Evolutionary conservation across 2,113 vertebrate genomes (phyloP), one percentile per base, ranked within the genome.

Genomic region (Trematomus loennbergii): DNA sequence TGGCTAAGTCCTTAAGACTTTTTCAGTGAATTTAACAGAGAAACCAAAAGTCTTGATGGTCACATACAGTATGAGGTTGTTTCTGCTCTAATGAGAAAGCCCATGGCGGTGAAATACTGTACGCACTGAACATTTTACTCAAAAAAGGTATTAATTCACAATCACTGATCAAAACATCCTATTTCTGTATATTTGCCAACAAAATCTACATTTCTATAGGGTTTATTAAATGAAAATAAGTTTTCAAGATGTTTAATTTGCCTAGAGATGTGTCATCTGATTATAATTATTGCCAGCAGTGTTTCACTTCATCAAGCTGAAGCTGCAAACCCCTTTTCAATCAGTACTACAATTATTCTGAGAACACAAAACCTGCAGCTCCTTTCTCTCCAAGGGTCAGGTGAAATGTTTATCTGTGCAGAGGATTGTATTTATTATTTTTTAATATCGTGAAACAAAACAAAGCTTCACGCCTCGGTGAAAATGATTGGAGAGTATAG

Each of bases 361-460:
- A n/a, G 25, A 62, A 25, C 40, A 12, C 25, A 13, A 68, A 16
- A 15, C 18, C 8, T 58, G 25, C 60, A 64, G 16, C 54, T 60
- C 13, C 59, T 55, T 29, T 68, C 17, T 45, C 46, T 5, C 49
- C 20, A 22, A 1, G 12, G 15, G 36, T 54, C 10, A 70, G 20
- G 50, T 70, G 8, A 40, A 40, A 40, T 66, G 12, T 65, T 59
- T 9, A 36, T 40, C 22, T 36, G n/a, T 52, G 18, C 0, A 17
- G 16, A 29, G 22, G 22, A 52, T 52, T 40, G 17, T 29, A 49
- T 54, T 20, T 25, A 66, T 29, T 72, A 11, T 17, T 25, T 67
- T 2, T 10, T 71, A 45, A 62, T 55, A 46, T 48, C 36, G 53
- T 73, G 11, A 46, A 72, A 50, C 50, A 12, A 72, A 73, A 60